phyloP scores from a whole-genome alignment of 2,113 vertebrate genomes.

The Ginglymostoma cirratum region DNA sequence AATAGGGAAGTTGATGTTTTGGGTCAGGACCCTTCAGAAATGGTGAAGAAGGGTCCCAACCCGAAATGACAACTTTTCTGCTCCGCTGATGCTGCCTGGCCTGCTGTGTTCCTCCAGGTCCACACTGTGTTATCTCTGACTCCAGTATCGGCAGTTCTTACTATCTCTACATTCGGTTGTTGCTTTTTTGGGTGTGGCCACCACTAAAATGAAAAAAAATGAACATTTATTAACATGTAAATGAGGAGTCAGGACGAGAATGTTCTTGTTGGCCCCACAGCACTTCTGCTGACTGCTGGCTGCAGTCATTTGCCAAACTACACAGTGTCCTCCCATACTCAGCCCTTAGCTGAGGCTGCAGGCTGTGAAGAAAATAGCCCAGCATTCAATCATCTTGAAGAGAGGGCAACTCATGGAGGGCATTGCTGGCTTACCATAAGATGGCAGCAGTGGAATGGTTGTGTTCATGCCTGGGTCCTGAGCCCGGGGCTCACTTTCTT shows the following conservation, averaged over 20 bases:
- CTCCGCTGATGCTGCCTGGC: no score
- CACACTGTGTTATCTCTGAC: no score
- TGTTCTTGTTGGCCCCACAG: not conserved
- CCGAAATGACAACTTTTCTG: no score
- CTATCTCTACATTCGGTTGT: not conserved
- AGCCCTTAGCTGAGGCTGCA: not conserved
- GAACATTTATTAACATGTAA: not conserved
- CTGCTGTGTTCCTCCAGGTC: no score
- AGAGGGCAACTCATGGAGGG: not conserved
- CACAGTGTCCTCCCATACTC: not conserved
- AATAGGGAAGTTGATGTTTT: no score
- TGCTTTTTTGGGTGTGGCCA: not conserved
- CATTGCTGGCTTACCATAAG: not conserved
- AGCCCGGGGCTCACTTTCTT: no score
- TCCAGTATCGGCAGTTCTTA: no score
- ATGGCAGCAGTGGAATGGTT: no score
- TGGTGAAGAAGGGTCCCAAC: no score
- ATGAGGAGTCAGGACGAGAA: not conserved
- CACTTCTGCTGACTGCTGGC: not conserved
- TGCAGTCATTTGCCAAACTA: not conserved
- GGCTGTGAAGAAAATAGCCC: not conserved
- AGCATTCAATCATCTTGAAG: not conserved
- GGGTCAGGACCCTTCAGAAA: no score
- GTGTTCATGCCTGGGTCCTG: no score
- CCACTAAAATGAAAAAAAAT: not conserved